Evolutionary conservation across 1,140 invertebrate genomes (phyloP).

Genomic region (Cydia splendana): DNA sequence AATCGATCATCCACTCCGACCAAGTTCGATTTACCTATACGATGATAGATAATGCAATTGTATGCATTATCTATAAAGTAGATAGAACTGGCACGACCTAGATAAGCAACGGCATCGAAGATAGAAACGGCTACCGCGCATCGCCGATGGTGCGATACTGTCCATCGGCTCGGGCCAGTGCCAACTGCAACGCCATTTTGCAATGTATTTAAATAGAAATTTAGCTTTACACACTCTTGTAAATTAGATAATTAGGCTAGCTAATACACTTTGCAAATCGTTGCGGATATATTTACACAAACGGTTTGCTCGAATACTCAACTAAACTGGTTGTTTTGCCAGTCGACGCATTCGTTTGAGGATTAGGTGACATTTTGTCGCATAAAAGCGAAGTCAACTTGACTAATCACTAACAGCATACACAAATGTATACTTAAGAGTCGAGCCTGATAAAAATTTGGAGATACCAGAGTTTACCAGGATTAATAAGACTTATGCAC

Average conservation of each 20-base stretch:
- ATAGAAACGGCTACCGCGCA: constrained; percentile 12
- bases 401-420: neutral
- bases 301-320: neutral
- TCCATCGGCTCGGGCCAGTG: constrained; percentile 15
- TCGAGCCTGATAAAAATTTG: constrained; percentile 5
- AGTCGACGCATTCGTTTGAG: neutral
- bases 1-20: neutral
- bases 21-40: constrained; percentile 1
- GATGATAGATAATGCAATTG: constrained; percentile 15
- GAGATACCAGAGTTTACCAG: constrained; percentile 17
- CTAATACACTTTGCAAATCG: neutral
- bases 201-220: constrained; percentile 18
- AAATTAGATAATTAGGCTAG: constrained; percentile 11
- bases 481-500: constrained; percentile 16
- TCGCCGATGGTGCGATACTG: constrained; percentile 19
- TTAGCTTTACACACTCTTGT: constrained; percentile 16
- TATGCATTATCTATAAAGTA: constrained; percentile 9
- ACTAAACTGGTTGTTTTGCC: too few species aligned
- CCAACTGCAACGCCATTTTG: constrained; percentile 28
- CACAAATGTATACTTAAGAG: constrained; percentile 13
- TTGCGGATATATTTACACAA: constrained; percentile 1
- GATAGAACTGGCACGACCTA: constrained; percentile 16
- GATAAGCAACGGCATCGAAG: constrained; percentile 22
- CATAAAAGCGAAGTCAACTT: too few species aligned
- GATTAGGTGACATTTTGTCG: neutral